Conservation (phyloP, 1,140 invertebrate genomes). For the Helicoverpa zea region DNA sequence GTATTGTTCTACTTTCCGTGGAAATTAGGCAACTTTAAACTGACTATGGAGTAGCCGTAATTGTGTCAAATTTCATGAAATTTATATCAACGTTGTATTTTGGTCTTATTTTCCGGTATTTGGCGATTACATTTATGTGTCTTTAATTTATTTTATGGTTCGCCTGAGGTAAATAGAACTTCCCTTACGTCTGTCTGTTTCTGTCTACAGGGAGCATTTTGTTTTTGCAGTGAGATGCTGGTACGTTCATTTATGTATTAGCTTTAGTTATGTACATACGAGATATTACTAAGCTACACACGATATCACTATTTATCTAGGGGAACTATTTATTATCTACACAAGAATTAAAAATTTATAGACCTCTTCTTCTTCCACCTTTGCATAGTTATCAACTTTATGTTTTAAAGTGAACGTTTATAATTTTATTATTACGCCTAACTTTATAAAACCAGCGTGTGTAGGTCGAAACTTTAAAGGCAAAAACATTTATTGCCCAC, state of each 20-base stretch:
- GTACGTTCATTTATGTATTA: too few species aligned
- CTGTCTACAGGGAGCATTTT: background rate
- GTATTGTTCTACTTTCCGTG: constrained; percentile 35
- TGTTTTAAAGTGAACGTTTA: too few species aligned
- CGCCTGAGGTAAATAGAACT: background rate
- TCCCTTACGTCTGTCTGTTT: constrained; percentile 7
- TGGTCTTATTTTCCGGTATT: constrained; percentile 7
- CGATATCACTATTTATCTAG: too few species aligned
- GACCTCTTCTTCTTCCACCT: too few species aligned
- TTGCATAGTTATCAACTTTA: too few species aligned
- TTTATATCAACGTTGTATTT: constrained; percentile 3
- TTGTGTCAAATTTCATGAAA: constrained; percentile 14
- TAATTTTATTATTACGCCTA: too few species aligned
- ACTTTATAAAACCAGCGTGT: too few species aligned
- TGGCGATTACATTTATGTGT: constrained; percentile 21
- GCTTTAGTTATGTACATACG: too few species aligned
- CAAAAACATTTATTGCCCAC: background rate
- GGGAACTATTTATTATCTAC: too few species aligned
- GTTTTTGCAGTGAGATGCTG: constrained; percentile 6
- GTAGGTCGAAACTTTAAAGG: background rate
- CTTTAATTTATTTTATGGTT: constrained; percentile 9
- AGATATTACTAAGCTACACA: too few species aligned
- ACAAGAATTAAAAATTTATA: too few species aligned
- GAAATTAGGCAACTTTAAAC: constrained; percentile 32
- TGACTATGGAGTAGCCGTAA: constrained; percentile 19